These are phyloP conservation scores for Cheirogaleus medius DNA, from an alignment of 2,113 vertebrate genomes.

Conservation along the genomic window DNA sequence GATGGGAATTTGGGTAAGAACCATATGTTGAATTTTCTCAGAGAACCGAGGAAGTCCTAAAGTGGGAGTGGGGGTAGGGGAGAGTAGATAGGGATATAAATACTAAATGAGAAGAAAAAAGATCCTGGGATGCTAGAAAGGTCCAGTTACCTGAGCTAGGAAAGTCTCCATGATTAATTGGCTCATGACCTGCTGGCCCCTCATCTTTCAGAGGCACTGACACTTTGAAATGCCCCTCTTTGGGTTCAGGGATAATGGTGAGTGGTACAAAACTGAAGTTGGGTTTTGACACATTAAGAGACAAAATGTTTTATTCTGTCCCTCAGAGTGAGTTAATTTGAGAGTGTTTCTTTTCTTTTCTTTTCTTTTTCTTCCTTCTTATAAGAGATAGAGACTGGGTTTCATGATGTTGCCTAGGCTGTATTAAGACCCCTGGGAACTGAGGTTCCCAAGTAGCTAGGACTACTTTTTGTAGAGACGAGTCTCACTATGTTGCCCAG, in stretches of 20 bases:
- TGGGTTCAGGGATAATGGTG: not conserved
- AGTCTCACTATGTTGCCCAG: too few relatives aligned
- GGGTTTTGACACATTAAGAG: not conserved
- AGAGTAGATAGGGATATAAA: not conserved
- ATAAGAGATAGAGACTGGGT: not conserved
- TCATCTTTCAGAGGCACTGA: not conserved
- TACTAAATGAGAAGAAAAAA: not conserved
- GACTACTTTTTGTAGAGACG: not conserved
- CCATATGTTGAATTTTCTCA: not conserved
- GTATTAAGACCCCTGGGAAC: not conserved
- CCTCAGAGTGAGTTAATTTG: not conserved
- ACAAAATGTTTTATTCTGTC: not conserved
- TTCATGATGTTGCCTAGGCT: not conserved
- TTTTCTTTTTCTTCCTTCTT: not conserved
- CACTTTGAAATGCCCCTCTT: not conserved
- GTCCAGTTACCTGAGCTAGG: not conserved
- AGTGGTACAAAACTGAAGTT: not conserved
- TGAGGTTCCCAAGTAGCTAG: not conserved
- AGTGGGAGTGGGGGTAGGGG: not conserved
- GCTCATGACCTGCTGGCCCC: not conserved
- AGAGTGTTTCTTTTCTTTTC: not conserved
- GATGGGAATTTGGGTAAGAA: not conserved
- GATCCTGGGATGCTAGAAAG: not conserved
- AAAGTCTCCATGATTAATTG: not conserved
- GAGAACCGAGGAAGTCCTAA: not conserved